Percentiles rank a stretch among this genome's conserved stretches.
These are phyloP conservation scores for Phoeniculus purpureus DNA, from an alignment of 2,797 vertebrate species.

Conservation along the genomic window DNA sequence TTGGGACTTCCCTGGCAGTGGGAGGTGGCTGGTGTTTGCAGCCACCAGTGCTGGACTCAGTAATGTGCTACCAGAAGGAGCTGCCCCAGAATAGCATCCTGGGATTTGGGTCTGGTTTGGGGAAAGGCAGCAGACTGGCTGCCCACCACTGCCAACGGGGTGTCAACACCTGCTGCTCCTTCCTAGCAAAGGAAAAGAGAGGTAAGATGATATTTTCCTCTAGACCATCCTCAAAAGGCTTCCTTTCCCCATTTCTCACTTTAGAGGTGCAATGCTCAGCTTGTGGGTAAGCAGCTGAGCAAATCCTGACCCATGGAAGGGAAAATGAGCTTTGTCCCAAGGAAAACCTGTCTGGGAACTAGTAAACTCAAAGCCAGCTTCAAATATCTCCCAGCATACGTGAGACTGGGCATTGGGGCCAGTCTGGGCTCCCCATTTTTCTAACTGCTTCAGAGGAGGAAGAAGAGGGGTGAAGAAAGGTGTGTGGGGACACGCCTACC, in stretches of 20 bases:
- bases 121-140: neutral
- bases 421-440: neutral
- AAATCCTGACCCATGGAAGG: neutral
- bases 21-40: neutral
- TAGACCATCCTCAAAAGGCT: neutral
- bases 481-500: slow-evolving; percentile 69
- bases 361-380: neutral
- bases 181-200: neutral
- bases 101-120: neutral
- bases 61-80: neutral
- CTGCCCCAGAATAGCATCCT: neutral
- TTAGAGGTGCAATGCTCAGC: neutral
- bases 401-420: accelerated
- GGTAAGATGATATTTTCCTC: neutral
- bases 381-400: neutral
- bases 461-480: neutral
- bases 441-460: neutral
- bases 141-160: accelerated
- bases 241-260: neutral
- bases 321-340: neutral
- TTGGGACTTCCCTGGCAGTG: neutral
- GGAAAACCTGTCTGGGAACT: neutral
- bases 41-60: neutral
- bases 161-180: accelerated
- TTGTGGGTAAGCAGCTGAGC: neutral